Conservation (phyloP, 2,797 vertebrate genomes). For the Microctenopoma lineatum region DNA sequence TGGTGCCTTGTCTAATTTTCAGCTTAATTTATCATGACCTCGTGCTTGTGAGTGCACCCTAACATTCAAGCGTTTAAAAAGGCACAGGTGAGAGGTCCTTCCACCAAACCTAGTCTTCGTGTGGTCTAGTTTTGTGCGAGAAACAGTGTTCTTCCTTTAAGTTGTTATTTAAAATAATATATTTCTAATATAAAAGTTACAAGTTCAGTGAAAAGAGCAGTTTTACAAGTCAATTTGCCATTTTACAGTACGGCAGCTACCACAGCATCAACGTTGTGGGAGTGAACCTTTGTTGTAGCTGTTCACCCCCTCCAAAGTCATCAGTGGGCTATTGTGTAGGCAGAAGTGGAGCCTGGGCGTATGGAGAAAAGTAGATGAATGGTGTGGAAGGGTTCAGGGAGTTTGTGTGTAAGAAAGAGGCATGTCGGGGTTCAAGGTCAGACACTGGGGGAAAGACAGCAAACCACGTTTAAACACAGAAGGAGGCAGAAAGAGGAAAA, state of each 20-base stretch:
- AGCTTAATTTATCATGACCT: slow-evolving; percentile 9
- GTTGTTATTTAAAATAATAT: not conserved
- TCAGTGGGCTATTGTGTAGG: slow-evolving; percentile 62
- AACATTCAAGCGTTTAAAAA: slow-evolving; percentile 7
- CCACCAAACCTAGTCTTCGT: slow-evolving; percentile 8
- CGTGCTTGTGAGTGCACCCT: slow-evolving; percentile 1
- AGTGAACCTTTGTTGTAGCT: slow-evolving; percentile 35
- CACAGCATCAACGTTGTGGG: slow-evolving; percentile 42
- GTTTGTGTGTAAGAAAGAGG: slow-evolving; percentile 63
- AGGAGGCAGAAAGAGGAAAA: slow-evolving; percentile 9
- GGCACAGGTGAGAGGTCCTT: slow-evolving; percentile 33
- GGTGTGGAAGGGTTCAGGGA: slow-evolving; percentile 62
- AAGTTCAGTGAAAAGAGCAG: no score
- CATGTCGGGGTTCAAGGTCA: slow-evolving; percentile 78
- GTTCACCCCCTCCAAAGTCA: slow-evolving; percentile 11
- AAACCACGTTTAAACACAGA: not conserved
- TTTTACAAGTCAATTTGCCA: not conserved
- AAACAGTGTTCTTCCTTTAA: not conserved
- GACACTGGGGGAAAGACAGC: slow-evolving; percentile 32
- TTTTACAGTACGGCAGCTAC: slow-evolving; percentile 8
- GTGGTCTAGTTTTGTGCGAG: slow-evolving; percentile 8
- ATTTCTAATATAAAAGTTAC: not conserved
- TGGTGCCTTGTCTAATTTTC: not conserved
- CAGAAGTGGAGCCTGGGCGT: slow-evolving; percentile 51
- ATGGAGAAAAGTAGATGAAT: slow-evolving; percentile 55